These are phyloP conservation scores for mouse (Mus musculus) DNA, from an alignment of 2,113 vertebrate species.

Conservation along the genomic window DNA sequence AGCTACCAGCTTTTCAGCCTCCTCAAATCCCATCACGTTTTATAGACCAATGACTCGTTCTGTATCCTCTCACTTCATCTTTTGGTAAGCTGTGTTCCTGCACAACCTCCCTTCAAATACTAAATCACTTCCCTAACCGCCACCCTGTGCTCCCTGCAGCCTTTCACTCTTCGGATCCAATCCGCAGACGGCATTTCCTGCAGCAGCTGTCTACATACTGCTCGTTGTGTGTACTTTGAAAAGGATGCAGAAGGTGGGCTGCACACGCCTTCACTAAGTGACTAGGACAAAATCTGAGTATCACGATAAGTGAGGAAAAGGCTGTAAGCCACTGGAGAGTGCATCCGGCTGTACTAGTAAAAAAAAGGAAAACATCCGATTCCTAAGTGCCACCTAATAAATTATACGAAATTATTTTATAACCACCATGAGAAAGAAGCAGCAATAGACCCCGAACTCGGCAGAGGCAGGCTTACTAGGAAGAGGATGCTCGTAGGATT, in stretches of 20 bases:
- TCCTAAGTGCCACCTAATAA: neutral
- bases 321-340: neutral
- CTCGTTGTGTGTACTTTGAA: neutral
- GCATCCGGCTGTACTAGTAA: neutral
- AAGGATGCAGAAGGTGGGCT: neutral
- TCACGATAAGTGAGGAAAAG: neutral
- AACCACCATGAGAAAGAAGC: neutral
- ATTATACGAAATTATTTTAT: neutral
- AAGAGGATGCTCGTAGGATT: neutral
- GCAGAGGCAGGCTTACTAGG: neutral
- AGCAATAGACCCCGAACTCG: neutral
- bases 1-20: neutral
- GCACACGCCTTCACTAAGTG: neutral
- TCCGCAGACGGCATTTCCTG: neutral
- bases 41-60: neutral
- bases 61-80: neutral
- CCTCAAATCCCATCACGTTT: neutral
- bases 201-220: too few species aligned
- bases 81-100: neutral
- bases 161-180: neutral
- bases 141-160: neutral
- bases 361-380: neutral
- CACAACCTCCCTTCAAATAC: neutral
- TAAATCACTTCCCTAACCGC: neutral
- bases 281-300: neutral